Conservation (phyloP, 2,888 invertebrate genomes). For the Eubasilissa splendida region DNA sequence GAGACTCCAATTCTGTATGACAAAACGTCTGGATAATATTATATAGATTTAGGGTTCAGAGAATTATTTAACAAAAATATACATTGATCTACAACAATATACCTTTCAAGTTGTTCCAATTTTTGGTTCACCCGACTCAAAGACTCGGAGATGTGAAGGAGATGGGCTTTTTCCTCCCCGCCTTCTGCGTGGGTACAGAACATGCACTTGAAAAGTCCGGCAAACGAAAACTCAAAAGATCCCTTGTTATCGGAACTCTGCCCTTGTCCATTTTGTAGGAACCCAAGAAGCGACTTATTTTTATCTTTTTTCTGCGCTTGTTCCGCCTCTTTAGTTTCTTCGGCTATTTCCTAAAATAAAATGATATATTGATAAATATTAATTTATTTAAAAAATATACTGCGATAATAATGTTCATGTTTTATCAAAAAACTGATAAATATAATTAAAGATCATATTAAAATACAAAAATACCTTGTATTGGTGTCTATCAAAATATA, state of each 20-base stretch:
- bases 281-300: conserved; percentile 86
- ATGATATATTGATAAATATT: too few relatives aligned
- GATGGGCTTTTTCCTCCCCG: conserved; percentile 88
- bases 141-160: conserved; percentile 88
- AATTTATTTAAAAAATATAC: too few relatives aligned
- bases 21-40: too few relatives aligned
- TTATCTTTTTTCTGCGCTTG: conserved; percentile 84
- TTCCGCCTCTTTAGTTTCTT: conserved; percentile 88
- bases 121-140: conserved; percentile 85
- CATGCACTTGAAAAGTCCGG: conserved; percentile 91
- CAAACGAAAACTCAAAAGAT: conserved; percentile 90
- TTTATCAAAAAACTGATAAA: too few relatives aligned
- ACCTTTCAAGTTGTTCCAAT: conserved; percentile 87
- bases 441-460: too few relatives aligned
- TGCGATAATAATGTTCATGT: too few relatives aligned
- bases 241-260: conserved; percentile 87
- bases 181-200: conserved; percentile 92
- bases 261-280: conserved; percentile 79
- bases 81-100: conserved; percentile 43
- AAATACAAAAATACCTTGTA: too few relatives aligned
- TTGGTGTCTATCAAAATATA: too few relatives aligned
- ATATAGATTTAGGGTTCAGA: too few relatives aligned
- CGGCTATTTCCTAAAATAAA: conserved; percentile 81
- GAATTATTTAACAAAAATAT: too few relatives aligned
- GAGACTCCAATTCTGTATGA: too few relatives aligned